phyloP scores from a whole-genome alignment of 2,797 vertebrate species.

The Pangasius krempfi region DNA sequence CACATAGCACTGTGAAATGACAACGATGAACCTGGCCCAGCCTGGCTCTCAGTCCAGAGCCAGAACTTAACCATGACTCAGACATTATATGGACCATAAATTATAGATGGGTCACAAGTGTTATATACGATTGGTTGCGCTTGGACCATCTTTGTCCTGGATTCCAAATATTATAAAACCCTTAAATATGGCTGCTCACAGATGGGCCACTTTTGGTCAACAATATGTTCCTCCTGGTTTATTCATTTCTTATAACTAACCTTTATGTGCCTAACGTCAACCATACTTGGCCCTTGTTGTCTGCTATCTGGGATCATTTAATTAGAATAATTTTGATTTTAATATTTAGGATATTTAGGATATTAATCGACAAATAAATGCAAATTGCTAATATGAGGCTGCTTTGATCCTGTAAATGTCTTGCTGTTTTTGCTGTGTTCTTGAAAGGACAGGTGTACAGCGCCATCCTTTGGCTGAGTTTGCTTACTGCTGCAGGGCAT shows the following conservation, averaged over 20 bases:
- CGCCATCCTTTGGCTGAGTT: constrained; percentile 1
- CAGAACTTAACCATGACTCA: constrained; percentile 19
- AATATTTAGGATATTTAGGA: not conserved
- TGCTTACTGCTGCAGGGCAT: not conserved
- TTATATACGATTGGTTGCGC: constrained; percentile 1
- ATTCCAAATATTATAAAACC: not conserved
- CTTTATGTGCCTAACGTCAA: not conserved
- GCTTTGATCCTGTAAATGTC: not conserved
- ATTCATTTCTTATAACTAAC: not conserved
- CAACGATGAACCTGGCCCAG: not conserved
- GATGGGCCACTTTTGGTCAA: not conserved
- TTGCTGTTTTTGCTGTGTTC: not conserved
- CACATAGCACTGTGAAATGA: constrained; percentile 15
- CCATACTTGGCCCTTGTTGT: not conserved
- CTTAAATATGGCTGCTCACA: not conserved
- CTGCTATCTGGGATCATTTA: not conserved
- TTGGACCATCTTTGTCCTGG: not conserved
- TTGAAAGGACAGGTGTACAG: constrained; percentile 2
- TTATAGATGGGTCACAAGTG: not conserved
- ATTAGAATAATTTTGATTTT: not conserved
- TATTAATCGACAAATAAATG: not conserved
- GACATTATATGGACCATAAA: constrained; percentile 19
- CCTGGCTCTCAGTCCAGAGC: not conserved
- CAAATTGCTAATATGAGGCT: not conserved
- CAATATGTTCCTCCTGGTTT: not conserved